Base-by-base conservation (phyloP, 2,888 invertebrate species). In the Nomada ruficornis region DNA sequence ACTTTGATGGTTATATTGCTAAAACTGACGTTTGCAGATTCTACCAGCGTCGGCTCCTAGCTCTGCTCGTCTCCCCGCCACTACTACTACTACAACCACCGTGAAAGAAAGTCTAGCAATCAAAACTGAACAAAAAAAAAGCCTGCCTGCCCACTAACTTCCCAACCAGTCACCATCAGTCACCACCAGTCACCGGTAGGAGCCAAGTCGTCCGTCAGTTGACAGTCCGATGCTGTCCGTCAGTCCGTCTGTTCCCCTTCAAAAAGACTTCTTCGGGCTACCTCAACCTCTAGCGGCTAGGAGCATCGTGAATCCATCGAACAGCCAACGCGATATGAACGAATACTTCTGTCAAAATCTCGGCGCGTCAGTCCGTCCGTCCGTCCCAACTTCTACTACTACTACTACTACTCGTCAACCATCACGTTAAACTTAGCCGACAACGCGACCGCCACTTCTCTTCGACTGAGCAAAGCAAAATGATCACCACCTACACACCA, bases 11-110 rank as follows among this genome's bases (percentile, higher is more conserved):
- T 92, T 92, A 93, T 91, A 93, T 92, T 92, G 90, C 92, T 93
- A 92, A 93, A 93, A 92, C 93, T 94, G 93, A 93, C 93, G 92
- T 93, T 94, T 94, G 92, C 93, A 94, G 93, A 94, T 94, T 93
- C 92, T 92, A 93, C 93, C 93, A 93, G 91, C 92, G 92, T 93
- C 93, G 93, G 91, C 92, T 93, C 91, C 90, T 94, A 93, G 93
- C 91, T 94, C 93, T 93, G 91, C 93, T 93, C 93, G 91, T 93
- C 93, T 93, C 93, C 93, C 93, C 92, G 93, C 92, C 91, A 93
- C 91, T 92, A 92, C 92, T 90, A 88, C 91, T 91, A 90, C 93
- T 92, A 91, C 93, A 92, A 91, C 93, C 93, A 92, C 93, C 93
- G 92, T 93, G 93, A 93, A 93, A 92, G 91, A 91, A 91, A 91